These are phyloP conservation scores for Mustela lutreola DNA, from an alignment of 2,113 vertebrate species.

Conservation along the genomic window DNA sequence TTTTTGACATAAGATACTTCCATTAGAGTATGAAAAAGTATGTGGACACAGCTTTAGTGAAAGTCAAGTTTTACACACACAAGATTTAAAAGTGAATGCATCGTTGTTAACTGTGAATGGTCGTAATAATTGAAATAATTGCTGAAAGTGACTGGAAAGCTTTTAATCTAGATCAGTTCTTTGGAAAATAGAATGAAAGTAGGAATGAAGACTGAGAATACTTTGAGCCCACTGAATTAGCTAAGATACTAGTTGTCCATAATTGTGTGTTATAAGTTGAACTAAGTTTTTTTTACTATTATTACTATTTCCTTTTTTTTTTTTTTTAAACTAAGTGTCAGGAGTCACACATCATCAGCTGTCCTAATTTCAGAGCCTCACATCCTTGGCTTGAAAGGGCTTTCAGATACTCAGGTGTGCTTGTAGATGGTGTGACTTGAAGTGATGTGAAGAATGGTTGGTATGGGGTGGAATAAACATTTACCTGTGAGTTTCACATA, in stretches of 20 bases:
- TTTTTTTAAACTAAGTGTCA: neutral
- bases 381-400: accelerated
- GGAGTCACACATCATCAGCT: accelerated
- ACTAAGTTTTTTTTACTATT: neutral
- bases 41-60: neutral
- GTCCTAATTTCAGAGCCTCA: neutral
- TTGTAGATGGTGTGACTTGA: neutral
- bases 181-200: neutral
- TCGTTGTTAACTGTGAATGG: neutral
- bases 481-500: neutral
- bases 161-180: neutral
- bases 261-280: neutral
- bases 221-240: neutral
- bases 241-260: neutral
- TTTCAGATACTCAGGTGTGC: neutral
- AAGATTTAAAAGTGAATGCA: neutral
- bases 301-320: neutral
- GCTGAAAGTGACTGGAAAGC: neutral
- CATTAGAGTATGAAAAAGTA: neutral
- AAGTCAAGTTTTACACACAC: neutral
- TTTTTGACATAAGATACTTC: neutral
- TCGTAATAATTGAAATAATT: neutral
- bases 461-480: neutral
- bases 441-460: neutral
- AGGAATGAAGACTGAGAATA: neutral